Percentiles rank a stretch among this genome's conserved stretches.
These are phyloP conservation scores for Tribolium castaneum DNA, from an alignment of 1,140 invertebrate species.

Conservation along the genomic window DNA sequence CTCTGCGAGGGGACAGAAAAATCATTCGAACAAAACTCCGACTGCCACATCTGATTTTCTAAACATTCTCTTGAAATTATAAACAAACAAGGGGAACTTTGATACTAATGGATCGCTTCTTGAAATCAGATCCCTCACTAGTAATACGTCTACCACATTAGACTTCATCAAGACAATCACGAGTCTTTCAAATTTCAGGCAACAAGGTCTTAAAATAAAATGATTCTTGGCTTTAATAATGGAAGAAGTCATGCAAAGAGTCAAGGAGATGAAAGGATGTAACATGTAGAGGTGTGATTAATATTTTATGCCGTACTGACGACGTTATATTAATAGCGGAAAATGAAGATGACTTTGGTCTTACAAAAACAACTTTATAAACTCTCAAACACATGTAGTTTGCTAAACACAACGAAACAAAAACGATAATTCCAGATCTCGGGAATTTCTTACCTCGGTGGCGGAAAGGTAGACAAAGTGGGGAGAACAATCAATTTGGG, in stretches of 20 bases:
- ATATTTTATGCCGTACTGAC: neutral
- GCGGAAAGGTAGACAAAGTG: neutral
- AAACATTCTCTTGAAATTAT: neutral
- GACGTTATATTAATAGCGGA: conserved; percentile 3
- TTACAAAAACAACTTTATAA: conserved; percentile 8
- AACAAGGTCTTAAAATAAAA: neutral
- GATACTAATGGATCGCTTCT: neutral
- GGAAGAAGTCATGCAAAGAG: neutral
- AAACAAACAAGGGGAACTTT: neutral
- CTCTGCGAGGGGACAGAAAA: neutral
- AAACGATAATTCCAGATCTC: neutral
- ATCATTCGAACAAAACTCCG: neutral
- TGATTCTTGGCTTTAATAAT: neutral
- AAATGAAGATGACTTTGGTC: conserved; percentile 5
- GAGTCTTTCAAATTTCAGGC: neutral
- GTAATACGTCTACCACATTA: neutral
- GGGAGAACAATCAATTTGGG: neutral
- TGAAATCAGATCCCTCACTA: neutral
- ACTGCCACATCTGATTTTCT: neutral
- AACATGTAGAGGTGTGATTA: neutral
- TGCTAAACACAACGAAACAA: conserved; percentile 3
- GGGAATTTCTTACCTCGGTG: neutral
- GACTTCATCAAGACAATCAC: neutral
- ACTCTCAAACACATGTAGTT: conserved; percentile 11
- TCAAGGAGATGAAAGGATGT: neutral